phyloP scores from a whole-genome alignment of 2,888 invertebrate genomes.

The Belgica antarctica region DNA sequence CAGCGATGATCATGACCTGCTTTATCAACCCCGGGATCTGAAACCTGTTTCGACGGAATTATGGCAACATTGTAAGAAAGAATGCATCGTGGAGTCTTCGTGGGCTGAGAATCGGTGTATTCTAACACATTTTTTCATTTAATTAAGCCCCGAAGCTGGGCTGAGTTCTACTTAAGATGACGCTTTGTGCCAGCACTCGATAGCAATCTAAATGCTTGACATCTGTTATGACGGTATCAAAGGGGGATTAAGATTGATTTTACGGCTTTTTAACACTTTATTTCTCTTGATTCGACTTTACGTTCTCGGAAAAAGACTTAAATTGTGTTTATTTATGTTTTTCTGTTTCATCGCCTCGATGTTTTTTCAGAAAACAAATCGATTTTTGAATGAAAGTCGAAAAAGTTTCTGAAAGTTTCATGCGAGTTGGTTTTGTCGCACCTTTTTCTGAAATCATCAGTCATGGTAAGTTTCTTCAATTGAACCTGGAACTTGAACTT shows the following conservation, averaged over 20 bases:
- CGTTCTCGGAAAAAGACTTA: background rate
- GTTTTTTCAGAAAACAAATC: background rate
- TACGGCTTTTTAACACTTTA: background rate
- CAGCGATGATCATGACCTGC: no score
- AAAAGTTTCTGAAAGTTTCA: background rate
- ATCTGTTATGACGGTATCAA: background rate
- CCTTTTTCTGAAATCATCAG: background rate
- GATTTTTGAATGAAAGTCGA: background rate
- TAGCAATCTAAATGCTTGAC: background rate
- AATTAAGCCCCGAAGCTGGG: no score
- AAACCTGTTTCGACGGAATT: no score
- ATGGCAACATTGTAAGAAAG: no score
- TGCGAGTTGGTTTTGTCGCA: slow-evolving; percentile 25
- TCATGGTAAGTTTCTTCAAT: background rate
- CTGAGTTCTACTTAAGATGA: no score
- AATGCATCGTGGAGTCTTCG: no score
- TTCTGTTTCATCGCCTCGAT: background rate
- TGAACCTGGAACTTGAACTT: background rate
- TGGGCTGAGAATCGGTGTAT: no score
- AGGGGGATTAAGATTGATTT: background rate
- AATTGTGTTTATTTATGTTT: background rate
- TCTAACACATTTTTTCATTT: no score
- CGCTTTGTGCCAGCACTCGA: no score
- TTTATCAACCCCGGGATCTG: no score
- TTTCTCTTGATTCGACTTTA: background rate